Conservation (phyloP, 2,888 invertebrate genomes). For the Polylopha cassiicola region DNA sequence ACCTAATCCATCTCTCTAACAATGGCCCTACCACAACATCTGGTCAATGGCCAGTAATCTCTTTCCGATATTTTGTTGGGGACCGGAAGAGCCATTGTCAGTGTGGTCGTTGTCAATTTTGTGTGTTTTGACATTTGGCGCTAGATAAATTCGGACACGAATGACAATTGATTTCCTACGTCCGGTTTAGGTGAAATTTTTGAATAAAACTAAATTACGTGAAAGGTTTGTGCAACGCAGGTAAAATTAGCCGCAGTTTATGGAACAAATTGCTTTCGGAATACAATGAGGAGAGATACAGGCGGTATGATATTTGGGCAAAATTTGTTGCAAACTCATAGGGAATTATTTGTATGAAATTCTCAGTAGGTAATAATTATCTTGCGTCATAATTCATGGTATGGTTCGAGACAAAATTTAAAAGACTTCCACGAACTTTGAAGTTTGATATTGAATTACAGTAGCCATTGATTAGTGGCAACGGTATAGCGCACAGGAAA, state of each 20-base stretch:
- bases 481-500: conserved; percentile 22
- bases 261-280: conserved; percentile 12
- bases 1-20: conserved; percentile 38
- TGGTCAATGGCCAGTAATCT: conserved; percentile 45
- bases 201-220: conserved; percentile 20
- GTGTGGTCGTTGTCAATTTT: conserved; percentile 54
- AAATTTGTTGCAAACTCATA: too few relatives aligned
- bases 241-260: conserved; percentile 4
- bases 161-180: conserved; percentile 36
- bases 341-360: too few relatives aligned
- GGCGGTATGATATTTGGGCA: not conserved
- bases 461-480: too few relatives aligned
- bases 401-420: too few relatives aligned
- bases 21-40: conserved; percentile 42
- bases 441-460: too few relatives aligned
- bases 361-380: too few relatives aligned
- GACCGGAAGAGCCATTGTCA: conserved; percentile 58
- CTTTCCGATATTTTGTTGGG: conserved; percentile 44
- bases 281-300: not conserved
- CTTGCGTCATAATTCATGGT: too few relatives aligned
- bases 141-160: conserved; percentile 30
- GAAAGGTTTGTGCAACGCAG: conserved; percentile 17
- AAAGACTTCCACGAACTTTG: too few relatives aligned
- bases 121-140: conserved; percentile 59
- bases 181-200: conserved; percentile 34